Evolutionary conservation across 2,888 invertebrate species (phyloP).

Genomic region (Phasia obesa): DNA sequence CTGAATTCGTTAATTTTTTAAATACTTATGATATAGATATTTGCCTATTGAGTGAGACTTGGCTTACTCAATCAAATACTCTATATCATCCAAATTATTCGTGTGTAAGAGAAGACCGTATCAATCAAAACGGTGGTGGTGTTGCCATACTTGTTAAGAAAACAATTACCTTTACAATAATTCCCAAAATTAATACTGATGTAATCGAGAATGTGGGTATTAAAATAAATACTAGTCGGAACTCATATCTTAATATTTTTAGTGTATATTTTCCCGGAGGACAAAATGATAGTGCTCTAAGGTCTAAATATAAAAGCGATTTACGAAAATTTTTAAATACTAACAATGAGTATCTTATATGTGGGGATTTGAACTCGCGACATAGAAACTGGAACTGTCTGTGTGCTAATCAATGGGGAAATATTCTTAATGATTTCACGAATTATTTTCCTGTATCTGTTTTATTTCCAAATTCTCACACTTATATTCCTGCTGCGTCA

Average conservation of each 20-base stretch:
- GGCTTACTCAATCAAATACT: conserved; percentile 15
- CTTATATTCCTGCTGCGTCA: background rate
- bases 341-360: background rate
- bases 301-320: background rate
- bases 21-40: conserved; percentile 8
- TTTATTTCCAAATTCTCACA: background rate
- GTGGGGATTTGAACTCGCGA: background rate
- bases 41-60: conserved; percentile 24
- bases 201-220: conserved; percentile 7
- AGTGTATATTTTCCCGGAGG: conserved; percentile 16
- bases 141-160: conserved; percentile 35
- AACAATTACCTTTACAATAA: background rate
- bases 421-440: background rate
- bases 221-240: background rate
- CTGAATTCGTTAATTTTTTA: background rate
- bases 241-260: background rate
- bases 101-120: conserved; percentile 36
- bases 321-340: conserved; percentile 2
- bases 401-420: background rate
- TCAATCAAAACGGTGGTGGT: conserved; percentile 14
- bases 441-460: background rate
- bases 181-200: conserved; percentile 12
- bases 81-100: conserved; percentile 36
- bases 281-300: background rate
- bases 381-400: background rate